Conservation (phyloP, 2,888 invertebrate genomes). For the Spatulosminthurus flaviceps region DNA sequence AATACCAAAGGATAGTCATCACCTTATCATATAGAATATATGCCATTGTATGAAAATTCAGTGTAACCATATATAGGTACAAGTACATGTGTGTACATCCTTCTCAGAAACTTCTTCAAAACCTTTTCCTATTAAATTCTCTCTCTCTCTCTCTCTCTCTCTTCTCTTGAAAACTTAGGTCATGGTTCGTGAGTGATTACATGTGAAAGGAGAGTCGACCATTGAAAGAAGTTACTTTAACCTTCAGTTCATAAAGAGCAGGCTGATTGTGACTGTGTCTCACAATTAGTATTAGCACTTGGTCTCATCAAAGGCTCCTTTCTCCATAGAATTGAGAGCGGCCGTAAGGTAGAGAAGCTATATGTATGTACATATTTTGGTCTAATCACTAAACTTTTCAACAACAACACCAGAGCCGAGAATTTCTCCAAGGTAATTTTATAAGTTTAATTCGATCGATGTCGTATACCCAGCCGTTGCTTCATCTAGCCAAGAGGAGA, state of each 20-base stretch:
- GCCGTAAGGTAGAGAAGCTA: too few relatives aligned
- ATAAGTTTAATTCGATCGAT: constrained; percentile 3
- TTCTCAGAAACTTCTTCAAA: too few relatives aligned
- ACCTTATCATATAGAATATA: too few relatives aligned
- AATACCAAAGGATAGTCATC: neutral
- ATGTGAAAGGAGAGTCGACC: neutral
- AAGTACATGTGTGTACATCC: too few relatives aligned
- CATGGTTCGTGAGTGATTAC: neutral
- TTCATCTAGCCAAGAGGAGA: neutral
- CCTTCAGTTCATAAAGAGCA: too few relatives aligned
- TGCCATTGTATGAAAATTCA: too few relatives aligned
- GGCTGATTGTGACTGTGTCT: neutral
- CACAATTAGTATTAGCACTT: neutral
- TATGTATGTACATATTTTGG: neutral
- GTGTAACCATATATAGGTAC: too few relatives aligned
- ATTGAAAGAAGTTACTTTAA: neutral
- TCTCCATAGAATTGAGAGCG: too few relatives aligned
- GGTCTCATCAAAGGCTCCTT: neutral
- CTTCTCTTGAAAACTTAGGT: neutral
- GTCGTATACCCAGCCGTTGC: neutral
- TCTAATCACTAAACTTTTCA: constrained; percentile 4
- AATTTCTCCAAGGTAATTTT: neutral
- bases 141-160: neutral
- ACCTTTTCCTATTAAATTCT: too few relatives aligned
- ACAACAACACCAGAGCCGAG: neutral